phyloP scores from a whole-genome alignment of 2,113 vertebrate genomes.

The Campylorhamphus procurvoides region DNA sequence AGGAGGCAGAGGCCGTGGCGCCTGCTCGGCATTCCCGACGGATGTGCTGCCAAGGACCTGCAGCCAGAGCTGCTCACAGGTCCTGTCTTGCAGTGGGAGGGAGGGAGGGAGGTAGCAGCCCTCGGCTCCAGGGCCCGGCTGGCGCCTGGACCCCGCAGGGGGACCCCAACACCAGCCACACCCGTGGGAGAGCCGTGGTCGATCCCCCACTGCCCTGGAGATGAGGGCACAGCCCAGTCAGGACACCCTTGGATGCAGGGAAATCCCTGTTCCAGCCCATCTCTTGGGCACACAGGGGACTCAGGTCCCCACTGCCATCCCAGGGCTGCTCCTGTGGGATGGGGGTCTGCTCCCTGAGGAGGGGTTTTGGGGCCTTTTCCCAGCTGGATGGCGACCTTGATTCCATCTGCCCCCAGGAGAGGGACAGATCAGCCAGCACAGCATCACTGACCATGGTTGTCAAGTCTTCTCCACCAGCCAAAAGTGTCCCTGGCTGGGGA shows the following conservation, averaged over 20 bases:
- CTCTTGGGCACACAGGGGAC: background rate
- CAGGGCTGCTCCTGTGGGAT: background rate
- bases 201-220: background rate
- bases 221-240: background rate
- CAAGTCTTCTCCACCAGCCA: background rate
- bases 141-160: background rate
- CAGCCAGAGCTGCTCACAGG: background rate
- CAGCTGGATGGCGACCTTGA: rapidly evolving
- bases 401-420: background rate
- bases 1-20: background rate
- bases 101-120: background rate
- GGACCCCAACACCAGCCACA: background rate
- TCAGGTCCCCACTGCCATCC: rapidly evolving
- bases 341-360: background rate
- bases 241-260: background rate
- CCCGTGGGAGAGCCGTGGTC: rapidly evolving
- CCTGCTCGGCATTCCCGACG: background rate
- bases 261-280: background rate
- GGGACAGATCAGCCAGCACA: rapidly evolving
- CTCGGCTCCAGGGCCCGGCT: background rate
- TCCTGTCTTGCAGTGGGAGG: background rate
- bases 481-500: background rate
- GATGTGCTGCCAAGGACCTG: conserved; percentile 24
- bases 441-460: background rate
- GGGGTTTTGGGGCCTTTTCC: background rate